These are phyloP conservation scores for Moxostoma hubbsi DNA, from an alignment of 2,797 vertebrate species.

Conservation along the genomic window DNA sequence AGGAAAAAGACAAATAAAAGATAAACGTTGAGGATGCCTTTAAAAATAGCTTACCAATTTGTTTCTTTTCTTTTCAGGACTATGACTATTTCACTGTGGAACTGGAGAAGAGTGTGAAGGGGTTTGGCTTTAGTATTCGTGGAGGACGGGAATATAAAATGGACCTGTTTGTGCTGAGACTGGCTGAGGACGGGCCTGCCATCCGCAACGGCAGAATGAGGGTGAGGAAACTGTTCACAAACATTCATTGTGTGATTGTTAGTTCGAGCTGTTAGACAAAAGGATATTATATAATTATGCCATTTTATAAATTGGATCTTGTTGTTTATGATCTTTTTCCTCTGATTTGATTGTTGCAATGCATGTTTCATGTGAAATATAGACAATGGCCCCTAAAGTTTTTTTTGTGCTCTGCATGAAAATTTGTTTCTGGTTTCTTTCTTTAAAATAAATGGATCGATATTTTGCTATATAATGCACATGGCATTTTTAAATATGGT, in stretches of 20 bases:
- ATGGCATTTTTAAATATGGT: too few species aligned
- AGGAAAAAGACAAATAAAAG: constrained; percentile 3
- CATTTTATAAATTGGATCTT: background rate
- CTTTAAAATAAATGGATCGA: too few species aligned
- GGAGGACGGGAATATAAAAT: constrained; percentile 99
- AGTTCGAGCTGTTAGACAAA: background rate
- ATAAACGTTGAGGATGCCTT: background rate
- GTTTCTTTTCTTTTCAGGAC: constrained; percentile 78
- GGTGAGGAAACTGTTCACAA: constrained; percentile 77
- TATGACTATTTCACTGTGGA: constrained; percentile 99
- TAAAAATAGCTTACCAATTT: background rate
- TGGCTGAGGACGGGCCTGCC: constrained; percentile 97
- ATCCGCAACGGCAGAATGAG: constrained; percentile 98
- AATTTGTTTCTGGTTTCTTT: too few species aligned
- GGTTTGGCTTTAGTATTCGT: constrained; percentile 98
- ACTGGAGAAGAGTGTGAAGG: constrained; percentile 96
- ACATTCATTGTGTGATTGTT: constrained; percentile 14
- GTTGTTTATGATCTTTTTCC: background rate
- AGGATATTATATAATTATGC: background rate
- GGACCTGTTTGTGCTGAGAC: constrained; percentile 95
- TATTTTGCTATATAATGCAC: too few species aligned
- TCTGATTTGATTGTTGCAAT: background rate
- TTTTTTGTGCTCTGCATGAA: too few species aligned
- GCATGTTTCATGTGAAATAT: background rate
- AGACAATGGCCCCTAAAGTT: background rate